These are phyloP conservation scores for Holacanthus passer DNA, from an alignment of 2,113 vertebrate genomes.

Conservation along the genomic window DNA sequence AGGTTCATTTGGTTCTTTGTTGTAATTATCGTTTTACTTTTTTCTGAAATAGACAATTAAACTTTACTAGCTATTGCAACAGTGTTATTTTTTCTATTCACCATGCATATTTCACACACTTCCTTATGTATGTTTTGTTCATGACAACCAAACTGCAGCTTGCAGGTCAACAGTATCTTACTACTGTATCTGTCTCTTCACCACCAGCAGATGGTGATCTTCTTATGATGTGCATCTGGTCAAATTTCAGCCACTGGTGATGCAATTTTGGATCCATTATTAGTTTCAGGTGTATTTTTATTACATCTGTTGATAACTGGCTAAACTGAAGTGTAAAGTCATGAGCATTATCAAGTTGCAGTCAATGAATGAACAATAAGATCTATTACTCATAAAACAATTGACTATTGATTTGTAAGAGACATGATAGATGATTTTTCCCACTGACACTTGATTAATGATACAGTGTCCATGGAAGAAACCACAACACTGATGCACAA, in stretches of 20 bases:
- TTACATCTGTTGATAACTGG: no score
- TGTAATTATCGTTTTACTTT: conserved; percentile 75
- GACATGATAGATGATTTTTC: no score
- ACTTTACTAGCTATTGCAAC: conserved; percentile 72
- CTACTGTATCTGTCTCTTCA: neutral
- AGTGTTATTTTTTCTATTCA: conserved; percentile 8
- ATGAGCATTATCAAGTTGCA: no score
- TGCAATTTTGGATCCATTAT: neutral
- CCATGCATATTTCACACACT: neutral
- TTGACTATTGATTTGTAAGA: no score
- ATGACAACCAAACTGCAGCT: neutral
- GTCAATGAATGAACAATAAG: no score
- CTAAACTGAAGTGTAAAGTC: no score
- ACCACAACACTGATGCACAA: conserved; percentile 35
- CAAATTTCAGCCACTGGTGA: neutral
- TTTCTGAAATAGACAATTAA: conserved; percentile 76
- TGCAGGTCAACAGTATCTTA: neutral
- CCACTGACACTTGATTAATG: no score
- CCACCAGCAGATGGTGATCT: neutral
- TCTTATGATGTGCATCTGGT: neutral
- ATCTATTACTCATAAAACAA: no score
- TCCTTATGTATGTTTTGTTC: neutral
- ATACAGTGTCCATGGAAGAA: no score
- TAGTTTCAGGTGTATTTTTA: neutral
- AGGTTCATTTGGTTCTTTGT: conserved; percentile 73